A percentile compares a stretch with the other conserved stretches of the same genome.
phyloP scores from a whole-genome alignment of 2,113 vertebrate genomes.

The Forbesichthys papilliferus region DNA sequence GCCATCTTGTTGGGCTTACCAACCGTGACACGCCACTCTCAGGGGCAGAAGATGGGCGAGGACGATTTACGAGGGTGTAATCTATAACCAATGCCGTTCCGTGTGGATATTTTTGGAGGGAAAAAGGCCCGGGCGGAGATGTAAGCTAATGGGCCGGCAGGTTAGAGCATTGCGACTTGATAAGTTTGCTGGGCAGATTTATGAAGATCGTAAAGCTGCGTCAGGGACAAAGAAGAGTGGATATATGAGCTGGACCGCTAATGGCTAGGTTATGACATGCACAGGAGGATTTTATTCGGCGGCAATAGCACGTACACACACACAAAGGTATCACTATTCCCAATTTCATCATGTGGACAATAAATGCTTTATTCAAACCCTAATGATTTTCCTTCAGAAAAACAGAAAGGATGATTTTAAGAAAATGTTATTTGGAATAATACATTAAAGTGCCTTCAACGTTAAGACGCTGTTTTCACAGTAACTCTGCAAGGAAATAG shows the following conservation, averaged over 20 bases:
- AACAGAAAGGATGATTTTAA: constrained; percentile 69
- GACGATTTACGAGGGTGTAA: constrained; percentile 74
- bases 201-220: constrained; percentile 74
- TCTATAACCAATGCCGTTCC: constrained; percentile 61
- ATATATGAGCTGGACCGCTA: constrained; percentile 63
- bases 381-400: constrained; percentile 84
- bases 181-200: constrained; percentile 75
- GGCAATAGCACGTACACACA: not conserved
- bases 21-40: constrained; percentile 61
- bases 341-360: constrained; percentile 59
- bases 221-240: constrained; percentile 73
- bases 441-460: constrained; percentile 83
- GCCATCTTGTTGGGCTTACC: constrained; percentile 73
- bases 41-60: constrained; percentile 48
- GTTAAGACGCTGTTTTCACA: constrained; percentile 81
- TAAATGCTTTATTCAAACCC: constrained; percentile 78
- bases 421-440: constrained; percentile 88
- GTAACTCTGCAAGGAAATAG: constrained; percentile 81
- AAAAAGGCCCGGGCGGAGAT: constrained; percentile 65
- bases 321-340: constrained; percentile 26
- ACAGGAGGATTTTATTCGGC: not conserved
- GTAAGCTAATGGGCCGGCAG: constrained; percentile 79
- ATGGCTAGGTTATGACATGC: constrained; percentile 65
- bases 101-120: constrained; percentile 68
- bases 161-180: constrained; percentile 69